Base-by-base conservation (phyloP, 2,888 invertebrate genomes). In the Drosophila subquinaria region DNA sequence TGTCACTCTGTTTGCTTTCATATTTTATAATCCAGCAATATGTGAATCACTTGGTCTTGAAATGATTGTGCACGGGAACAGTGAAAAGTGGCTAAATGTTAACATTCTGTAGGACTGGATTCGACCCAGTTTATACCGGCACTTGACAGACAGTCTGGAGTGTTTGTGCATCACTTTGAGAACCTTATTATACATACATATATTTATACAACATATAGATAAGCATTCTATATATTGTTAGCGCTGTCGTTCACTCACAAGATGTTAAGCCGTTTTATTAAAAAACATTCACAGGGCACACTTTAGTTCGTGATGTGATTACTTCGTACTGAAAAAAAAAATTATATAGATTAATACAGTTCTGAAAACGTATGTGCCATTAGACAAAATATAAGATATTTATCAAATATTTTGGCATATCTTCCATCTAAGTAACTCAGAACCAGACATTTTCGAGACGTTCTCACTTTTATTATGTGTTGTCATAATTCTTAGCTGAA, bases 71-170 rank as follows among this genome's bases (percentile, higher is more conserved):
- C 63, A 42, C n/a, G 17, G 51, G 23, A 13, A 43, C n/a, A 27
- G n/a, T 43, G 57, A 30, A 57, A 59, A 63, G 38, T 67, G 53
- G 13, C 48, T 55, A 40, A 13, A 40, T 48, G 30, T 43, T 48
- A 45, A 55, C 56, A 61, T 43, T 51, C 55, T 36, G 20, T 56
- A 38, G 53, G 63, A 55, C 59, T 68, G 38, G 60, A 40, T 36
- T 71, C 75, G 79, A 73, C 84, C 79, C 81, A 79, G 84, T 79
- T 83, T 64, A 62, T 59, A 71, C 64, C 59, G 64, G 76, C 83
- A 67, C 42, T 64, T 76, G 70, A 62, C 81, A 86, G 83, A 82
- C 79, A 68, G 67, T 6, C 57, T 76, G 81, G 76, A 73, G 61
- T 36, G 68, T 64, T 66, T 62, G 45, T 66, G 74, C 57, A 55